Evolutionary conservation across 2,113 vertebrate genomes (phyloP).

Genomic region (Hipposideros armiger): DNA sequence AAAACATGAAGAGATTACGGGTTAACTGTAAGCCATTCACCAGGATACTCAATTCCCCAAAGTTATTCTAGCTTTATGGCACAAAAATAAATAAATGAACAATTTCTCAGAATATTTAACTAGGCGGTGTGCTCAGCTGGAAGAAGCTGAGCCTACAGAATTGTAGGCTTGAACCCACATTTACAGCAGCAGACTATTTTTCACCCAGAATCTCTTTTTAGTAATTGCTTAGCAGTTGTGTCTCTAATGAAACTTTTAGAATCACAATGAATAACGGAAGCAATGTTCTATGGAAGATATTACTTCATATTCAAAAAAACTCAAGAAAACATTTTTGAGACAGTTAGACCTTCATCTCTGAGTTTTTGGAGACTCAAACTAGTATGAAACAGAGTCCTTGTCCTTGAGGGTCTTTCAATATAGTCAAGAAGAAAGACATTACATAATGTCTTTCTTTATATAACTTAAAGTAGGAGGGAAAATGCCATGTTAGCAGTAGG

Average conservation of each 20-base stretch:
- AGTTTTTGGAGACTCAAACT: not conserved
- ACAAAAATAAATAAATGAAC: conserved; percentile 59
- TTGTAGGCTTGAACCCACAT: not conserved
- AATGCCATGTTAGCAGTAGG: not conserved
- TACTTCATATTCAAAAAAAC: not conserved
- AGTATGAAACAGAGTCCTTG: not conserved
- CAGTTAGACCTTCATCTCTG: not conserved
- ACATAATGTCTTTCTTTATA: not conserved
- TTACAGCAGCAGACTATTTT: conserved; percentile 51
- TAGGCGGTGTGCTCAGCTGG: not conserved
- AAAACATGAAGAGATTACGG: not conserved
- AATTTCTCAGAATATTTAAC: conserved; percentile 50
- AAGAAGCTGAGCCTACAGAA: conserved; percentile 61
- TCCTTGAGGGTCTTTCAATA: not conserved
- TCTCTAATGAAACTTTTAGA: conserved; percentile 54
- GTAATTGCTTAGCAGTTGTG: conserved; percentile 54
- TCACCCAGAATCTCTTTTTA: conserved; percentile 63
- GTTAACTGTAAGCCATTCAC: not conserved
- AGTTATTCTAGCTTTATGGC: conserved; percentile 18
- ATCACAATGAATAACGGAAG: conserved; percentile 47
- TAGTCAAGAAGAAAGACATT: conserved; percentile 15
- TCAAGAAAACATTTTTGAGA: not conserved
- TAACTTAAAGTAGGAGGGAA: not conserved
- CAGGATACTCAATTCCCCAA: not conserved
- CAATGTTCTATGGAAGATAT: conserved; percentile 59